Evolutionary conservation across 1,140 invertebrate species (phyloP), one percentile per base, ranked within the genome.

Genomic region (Bacillus rossius): DNA sequence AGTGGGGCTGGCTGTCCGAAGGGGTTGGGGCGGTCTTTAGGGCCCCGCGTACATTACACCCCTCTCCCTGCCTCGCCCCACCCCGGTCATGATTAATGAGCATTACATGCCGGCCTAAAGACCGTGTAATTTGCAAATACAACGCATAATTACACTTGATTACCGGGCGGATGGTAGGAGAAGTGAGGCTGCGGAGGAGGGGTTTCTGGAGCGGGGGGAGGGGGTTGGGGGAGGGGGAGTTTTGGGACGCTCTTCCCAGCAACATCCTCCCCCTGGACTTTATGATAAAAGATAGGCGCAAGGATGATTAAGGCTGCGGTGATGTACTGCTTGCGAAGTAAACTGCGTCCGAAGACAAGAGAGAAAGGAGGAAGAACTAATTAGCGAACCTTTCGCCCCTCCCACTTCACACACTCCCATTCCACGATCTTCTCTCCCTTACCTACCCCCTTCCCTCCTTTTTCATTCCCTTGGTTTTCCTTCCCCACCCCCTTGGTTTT

Each of bases 51-150:
- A 40, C 52, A 54, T 42, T 54, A 54, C 41, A 16, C 40, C 52
- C 37, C 26, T 16, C 38, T n/a, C 29, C 26, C 52, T 43, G 25
- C 54, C 43, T 8, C 20, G n/a, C 22, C 55, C 16, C 40, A 23
- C 43, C 20, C 50, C 48, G 13, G 4, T 29, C 58, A 65, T 68
- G 65, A 68, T 65, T 49, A 61, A 67, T 67, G 66, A 60, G 19
- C 61, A 61, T 66, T 66, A 64, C 62, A 68, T 68, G 64, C 64
- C 61, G 65, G 61, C 56, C 65, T 68, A 67, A 68, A 68, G 62
- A 68, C 61, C 65, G 64, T 68, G 66, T 68, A 68, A 68, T 68
- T 68, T 67, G 65, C 62, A 68, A 68, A 68, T 67, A 65, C 62
- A 67, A 62, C 59, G 66, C 64, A 68, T 68, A 67, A 68, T 68